Base-by-base conservation (phyloP, 2,797 vertebrate genomes). In the Urophycis tenuis region DNA sequence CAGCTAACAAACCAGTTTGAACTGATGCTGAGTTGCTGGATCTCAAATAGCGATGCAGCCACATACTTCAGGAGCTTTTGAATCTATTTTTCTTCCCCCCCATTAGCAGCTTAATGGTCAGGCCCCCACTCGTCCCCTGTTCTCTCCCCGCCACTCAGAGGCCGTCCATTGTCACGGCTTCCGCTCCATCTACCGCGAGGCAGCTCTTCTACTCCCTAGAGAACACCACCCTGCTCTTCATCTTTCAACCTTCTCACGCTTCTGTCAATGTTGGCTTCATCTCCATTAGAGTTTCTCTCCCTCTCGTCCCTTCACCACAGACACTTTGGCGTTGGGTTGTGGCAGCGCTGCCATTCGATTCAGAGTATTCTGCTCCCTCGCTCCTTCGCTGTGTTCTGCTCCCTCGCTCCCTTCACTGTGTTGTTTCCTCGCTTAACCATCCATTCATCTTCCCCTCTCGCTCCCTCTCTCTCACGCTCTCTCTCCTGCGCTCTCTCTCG, bases 391-490 rank as follows among this genome's bases (percentile, higher is more conserved):
- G 36, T 29, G 19, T 17, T 49, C 53, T n/a, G n/a, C 34, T 41
- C 22, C 41, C 34, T 12, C 31, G 6, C 74, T 45, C 75, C 15
- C 31, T 34, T 76, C 82, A 81, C 85, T 25, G 31, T 87, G 83
- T 80, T 84, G 87, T 36, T 36, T 10, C 82, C 81, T 80, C 36
- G 77, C 74, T 75, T 75, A 74, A 79, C 76, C n/a, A n/a, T 73
- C 71, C 3, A 78, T 39, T n/a, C n/a, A n/a, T 80, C 83, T 80
- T 77, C 75, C 78, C 79, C 80, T 15, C 33, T 7, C 82, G 22
- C 45, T 72, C 79, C 78, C 80, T 77, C 84, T 79, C 86, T 22
- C 34, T 87, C 84, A 79, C 85, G 86, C 82, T 81, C 79, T 41
- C 76, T 74, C 73, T 75, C 76, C 80, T 74, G 69, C 67, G 3